Conservation (phyloP, 2,888 invertebrate genomes). For the Amphipyra berbera region DNA sequence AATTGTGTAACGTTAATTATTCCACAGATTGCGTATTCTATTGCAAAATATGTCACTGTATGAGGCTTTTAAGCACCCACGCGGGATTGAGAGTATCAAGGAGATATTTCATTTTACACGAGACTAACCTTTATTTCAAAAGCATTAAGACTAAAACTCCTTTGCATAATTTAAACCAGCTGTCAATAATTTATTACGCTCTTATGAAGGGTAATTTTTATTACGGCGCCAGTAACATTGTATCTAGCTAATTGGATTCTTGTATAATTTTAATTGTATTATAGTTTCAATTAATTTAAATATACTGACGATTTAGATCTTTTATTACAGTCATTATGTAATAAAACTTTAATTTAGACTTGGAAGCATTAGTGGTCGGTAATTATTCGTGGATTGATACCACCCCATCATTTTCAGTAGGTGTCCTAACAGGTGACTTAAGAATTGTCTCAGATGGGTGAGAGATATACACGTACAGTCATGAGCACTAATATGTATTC, state of each 20-base stretch:
- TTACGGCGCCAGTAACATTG: conserved; percentile 69
- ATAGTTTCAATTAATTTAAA: conserved; percentile 53
- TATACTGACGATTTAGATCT: conserved; percentile 49
- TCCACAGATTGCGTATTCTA: conserved; percentile 72
- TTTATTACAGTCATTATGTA: conserved; percentile 30
- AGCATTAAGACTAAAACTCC: conserved; percentile 29
- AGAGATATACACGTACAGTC: too few relatives aligned
- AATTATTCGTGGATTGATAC: conserved; percentile 10
- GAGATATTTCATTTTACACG: conserved; percentile 54
- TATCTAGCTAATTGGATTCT: conserved; percentile 68
- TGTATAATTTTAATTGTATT: conserved; percentile 58
- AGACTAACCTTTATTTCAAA: conserved; percentile 40
- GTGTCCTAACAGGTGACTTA: too few relatives aligned
- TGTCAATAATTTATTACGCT: conserved; percentile 65
- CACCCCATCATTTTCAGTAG: conserved; percentile 2
- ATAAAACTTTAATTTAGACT: conserved; percentile 33
- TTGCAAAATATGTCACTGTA: conserved; percentile 74
- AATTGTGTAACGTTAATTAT: conserved; percentile 70
- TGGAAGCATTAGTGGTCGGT: conserved; percentile 15
- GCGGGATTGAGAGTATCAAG: conserved; percentile 61
- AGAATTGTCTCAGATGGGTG: too few relatives aligned
- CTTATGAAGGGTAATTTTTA: conserved; percentile 73
- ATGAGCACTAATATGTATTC: too few relatives aligned
- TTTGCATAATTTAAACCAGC: conserved; percentile 39
- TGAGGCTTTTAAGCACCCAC: conserved; percentile 74